Conservation (phyloP, 2,888 invertebrate species). For the Drosophila lutescens region DNA sequence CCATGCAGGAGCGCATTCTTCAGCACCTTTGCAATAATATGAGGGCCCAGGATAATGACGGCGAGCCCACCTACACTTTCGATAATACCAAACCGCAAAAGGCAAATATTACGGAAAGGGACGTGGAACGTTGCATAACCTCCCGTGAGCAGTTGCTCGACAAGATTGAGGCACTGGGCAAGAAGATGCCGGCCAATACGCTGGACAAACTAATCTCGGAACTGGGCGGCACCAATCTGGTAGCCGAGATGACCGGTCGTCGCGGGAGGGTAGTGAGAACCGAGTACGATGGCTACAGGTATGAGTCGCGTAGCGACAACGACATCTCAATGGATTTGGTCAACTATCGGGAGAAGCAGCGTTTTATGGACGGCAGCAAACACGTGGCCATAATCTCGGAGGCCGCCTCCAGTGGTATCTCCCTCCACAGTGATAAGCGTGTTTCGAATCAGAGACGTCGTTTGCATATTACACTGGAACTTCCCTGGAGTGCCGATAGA, state of each 20-base stretch:
- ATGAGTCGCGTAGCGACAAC: conserved; percentile 96
- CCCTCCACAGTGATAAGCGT: conserved; percentile 96
- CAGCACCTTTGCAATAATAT: conserved; percentile 72
- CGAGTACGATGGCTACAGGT: conserved; percentile 95
- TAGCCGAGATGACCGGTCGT: conserved; percentile 99
- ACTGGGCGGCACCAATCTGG: conserved; percentile 98
- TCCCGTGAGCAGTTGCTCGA: conserved; percentile 96
- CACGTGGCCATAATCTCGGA: conserved; percentile 99
- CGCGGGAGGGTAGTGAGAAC: conserved; percentile 96
- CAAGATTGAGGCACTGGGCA: conserved; percentile 93
- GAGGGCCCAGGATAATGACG: conserved; percentile 86
- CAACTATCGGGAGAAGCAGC: conserved; percentile 94
- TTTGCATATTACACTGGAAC: conserved; percentile 99
- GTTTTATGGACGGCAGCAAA: conserved; percentile 99
- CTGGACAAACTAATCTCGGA: conserved; percentile 99
- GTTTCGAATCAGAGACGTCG: conserved; percentile 95
- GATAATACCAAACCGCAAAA: conserved; percentile 86
- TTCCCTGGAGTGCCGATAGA: conserved; percentile 99
- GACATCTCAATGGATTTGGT: conserved; percentile 98
- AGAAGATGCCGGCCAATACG: conserved; percentile 96
- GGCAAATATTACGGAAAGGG: conserved; percentile 89
- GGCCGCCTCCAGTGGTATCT: conserved; percentile 99
- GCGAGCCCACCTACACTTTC: conserved; percentile 86
- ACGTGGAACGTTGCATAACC: conserved; percentile 94
- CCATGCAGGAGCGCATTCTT: conserved; percentile 67